These are phyloP conservation scores for Leucoraja ocellata DNA, from an alignment of 2,797 vertebrate species.

Conservation along the genomic window DNA sequence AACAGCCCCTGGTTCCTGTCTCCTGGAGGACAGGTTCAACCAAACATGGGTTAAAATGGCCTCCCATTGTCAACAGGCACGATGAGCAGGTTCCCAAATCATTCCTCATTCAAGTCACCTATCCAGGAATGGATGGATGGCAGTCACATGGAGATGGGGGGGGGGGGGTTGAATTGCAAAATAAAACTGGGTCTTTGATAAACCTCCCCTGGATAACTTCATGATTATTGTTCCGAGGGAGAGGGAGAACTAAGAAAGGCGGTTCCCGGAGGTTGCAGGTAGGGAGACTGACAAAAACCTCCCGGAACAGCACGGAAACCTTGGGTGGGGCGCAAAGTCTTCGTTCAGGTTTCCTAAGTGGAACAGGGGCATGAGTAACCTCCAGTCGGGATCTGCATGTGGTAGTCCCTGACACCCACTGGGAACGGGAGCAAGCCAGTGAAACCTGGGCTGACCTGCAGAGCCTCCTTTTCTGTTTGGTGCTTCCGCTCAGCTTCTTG, in stretches of 20 bases:
- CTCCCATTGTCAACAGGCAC: background rate
- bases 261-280: too few relatives aligned
- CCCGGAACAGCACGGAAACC: too few relatives aligned
- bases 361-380: background rate
- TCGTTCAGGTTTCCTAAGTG: too few relatives aligned
- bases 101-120: background rate
- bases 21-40: background rate
- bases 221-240: too few relatives aligned
- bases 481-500: slow-evolving; percentile 71
- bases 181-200: background rate
- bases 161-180: too few relatives aligned
- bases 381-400: background rate
- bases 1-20: background rate
- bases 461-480: slow-evolving; percentile 73
- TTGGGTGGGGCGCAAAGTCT: too few relatives aligned
- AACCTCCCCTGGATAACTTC: background rate
- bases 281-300: too few relatives aligned
- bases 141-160: background rate
- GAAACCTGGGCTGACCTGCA: slow-evolving; percentile 66
- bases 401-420: background rate
- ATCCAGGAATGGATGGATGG: background rate
- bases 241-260: background rate
- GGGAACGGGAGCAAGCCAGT: too few relatives aligned
- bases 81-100: background rate
- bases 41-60: background rate